These are phyloP conservation scores for Otolemur garnettii DNA, from an alignment of 2,113 vertebrate species.

Conservation along the genomic window DNA sequence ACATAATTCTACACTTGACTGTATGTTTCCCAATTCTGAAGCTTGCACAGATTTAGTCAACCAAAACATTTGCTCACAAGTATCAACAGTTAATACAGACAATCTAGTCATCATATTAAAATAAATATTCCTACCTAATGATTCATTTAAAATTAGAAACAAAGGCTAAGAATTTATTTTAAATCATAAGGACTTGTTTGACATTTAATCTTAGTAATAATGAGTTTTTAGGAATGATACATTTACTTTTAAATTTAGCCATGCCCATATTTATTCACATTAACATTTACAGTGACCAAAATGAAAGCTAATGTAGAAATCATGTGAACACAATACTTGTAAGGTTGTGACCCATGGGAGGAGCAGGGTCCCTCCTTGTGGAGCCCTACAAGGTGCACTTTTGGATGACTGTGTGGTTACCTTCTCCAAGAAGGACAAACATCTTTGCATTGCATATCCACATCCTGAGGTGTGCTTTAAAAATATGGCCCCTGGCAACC, in stretches of 20 bases:
- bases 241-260: neutral
- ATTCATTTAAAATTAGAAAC: conserved; percentile 24
- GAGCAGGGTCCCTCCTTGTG: neutral
- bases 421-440: too few species aligned
- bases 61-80: neutral
- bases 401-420: neutral
- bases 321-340: neutral
- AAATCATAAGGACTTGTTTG: neutral
- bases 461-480: neutral
- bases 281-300: neutral
- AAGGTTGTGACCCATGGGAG: neutral
- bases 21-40: neutral
- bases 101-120: neutral
- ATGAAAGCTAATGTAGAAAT: neutral
- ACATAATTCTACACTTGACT: neutral
- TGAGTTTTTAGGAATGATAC: neutral
- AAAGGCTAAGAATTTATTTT: neutral
- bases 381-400: fast-evolving
- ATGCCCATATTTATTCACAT: neutral
- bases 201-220: neutral
- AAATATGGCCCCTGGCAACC: neutral
- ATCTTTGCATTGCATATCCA: neutral
- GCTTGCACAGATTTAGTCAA: neutral
- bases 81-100: neutral
- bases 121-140: neutral